phyloP scores from a whole-genome alignment of 1,140 invertebrate species.

The Pectinophora gossypiella region DNA sequence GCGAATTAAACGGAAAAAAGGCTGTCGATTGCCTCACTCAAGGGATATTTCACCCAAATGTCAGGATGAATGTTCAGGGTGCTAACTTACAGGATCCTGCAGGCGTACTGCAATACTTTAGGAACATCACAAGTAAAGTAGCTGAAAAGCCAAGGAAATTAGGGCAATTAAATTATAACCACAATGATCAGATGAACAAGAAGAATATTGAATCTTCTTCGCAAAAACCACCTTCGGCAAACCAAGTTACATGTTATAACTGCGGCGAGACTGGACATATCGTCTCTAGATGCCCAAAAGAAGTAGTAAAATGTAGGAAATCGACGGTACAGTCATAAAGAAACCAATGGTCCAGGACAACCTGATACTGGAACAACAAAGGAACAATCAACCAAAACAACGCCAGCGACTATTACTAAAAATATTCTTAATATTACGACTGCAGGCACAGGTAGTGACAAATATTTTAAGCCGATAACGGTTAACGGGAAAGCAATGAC shows the following conservation, averaged over 20 bases:
- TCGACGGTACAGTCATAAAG: not conserved
- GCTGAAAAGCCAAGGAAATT: no score
- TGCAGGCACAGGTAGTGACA: not conserved
- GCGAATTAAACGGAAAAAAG: conserved; percentile 1
- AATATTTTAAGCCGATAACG: not conserved
- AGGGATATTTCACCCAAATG: conserved; percentile 1
- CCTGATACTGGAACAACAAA: not conserved
- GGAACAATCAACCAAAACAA: not conserved
- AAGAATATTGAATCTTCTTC: not conserved
- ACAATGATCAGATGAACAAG: no score
- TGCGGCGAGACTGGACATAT: not conserved
- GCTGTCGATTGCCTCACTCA: conserved; percentile 3
- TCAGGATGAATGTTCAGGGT: conserved; percentile 6
- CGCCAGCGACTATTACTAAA: not conserved
- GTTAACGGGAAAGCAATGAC: not conserved
- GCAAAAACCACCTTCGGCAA: not conserved
- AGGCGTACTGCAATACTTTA: not conserved
- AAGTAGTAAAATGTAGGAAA: not conserved
- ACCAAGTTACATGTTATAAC: not conserved
- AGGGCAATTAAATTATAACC: no score
- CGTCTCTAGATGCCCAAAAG: not conserved
- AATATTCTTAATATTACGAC: not conserved
- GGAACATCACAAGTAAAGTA: no score
- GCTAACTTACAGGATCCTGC: not conserved
- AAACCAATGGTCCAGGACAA: not conserved